These are phyloP conservation scores for Numida meleagris DNA, from an alignment of 2,113 vertebrate species.

Conservation along the genomic window DNA sequence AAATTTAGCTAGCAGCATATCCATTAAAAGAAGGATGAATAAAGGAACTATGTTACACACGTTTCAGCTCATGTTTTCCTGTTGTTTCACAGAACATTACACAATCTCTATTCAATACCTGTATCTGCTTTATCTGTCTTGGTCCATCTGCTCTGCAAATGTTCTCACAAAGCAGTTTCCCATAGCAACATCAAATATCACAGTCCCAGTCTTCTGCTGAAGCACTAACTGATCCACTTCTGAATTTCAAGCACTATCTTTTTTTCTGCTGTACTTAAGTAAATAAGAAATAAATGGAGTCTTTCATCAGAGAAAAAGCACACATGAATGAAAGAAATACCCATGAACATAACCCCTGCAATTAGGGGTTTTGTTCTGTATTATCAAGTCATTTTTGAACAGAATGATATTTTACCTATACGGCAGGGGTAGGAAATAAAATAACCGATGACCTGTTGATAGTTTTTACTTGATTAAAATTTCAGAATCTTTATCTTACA, in stretches of 20 bases:
- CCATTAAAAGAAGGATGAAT: neutral
- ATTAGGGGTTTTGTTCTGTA: neutral
- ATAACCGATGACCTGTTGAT: neutral
- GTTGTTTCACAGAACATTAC: slow-evolving; percentile 60
- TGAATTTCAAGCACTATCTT: neutral
- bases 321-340: neutral
- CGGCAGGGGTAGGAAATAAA: neutral
- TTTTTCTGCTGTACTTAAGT: neutral
- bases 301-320: neutral
- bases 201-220: slow-evolving; percentile 7
- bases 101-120: slow-evolving; percentile 63
- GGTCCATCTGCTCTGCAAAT: slow-evolving; percentile 75
- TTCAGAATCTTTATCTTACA: neutral
- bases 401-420: neutral
- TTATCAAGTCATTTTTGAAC: neutral
- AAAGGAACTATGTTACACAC: neutral
- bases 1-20: neutral
- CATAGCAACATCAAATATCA: slow-evolving; percentile 72
- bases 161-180: slow-evolving; percentile 72
- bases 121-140: slow-evolving; percentile 71
- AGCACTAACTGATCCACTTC: slow-evolving; percentile 26
- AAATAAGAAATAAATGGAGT: neutral
- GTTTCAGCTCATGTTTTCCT: neutral
- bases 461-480: neutral
- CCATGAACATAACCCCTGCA: neutral